Evolutionary conservation across 2,888 invertebrate species (phyloP).

Genomic region (Eretmocerus hayati): DNA sequence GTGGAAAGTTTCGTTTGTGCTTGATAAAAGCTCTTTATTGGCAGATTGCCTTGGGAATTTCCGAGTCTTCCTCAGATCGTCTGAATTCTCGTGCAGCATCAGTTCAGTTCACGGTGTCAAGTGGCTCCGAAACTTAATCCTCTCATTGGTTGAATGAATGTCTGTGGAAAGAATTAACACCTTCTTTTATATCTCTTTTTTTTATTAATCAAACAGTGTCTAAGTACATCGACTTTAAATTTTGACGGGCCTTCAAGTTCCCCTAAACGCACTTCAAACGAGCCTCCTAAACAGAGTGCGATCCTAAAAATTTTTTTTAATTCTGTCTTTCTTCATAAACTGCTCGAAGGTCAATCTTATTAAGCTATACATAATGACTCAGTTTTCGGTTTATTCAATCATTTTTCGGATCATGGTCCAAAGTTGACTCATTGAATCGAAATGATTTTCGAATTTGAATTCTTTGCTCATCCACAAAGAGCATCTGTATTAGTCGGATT

Average conservation of each 20-base stretch:
- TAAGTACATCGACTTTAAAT: conserved; percentile 23
- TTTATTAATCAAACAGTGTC: conserved; percentile 22
- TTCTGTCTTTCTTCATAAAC: conserved; percentile 11
- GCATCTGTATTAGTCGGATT: too few species aligned
- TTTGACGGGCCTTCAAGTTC: conserved; percentile 20
- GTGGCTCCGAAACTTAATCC: neutral
- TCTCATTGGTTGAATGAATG: too few species aligned
- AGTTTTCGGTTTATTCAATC: conserved; percentile 8
- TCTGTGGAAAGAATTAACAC: conserved; percentile 1
- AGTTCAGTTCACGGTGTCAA: neutral
- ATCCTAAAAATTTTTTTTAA: conserved; percentile 19
- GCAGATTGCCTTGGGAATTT: conserved; percentile 8
- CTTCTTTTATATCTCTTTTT: conserved; percentile 17
- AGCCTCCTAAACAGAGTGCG: conserved; percentile 22
- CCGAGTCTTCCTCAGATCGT: conserved; percentile 1
- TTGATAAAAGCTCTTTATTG: conserved; percentile 15
- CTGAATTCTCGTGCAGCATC: neutral
- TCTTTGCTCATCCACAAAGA: conserved; percentile 5
- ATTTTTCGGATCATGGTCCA: conserved; percentile 16
- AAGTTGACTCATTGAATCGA: conserved; percentile 17
- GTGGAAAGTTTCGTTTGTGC: conserved; percentile 10
- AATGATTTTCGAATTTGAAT: conserved; percentile 8
- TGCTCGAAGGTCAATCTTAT: conserved; percentile 10
- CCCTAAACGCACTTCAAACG: conserved; percentile 23
- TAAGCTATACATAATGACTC: conserved; percentile 15